Evolutionary conservation across 2,888 invertebrate species (phyloP).

Genomic region (Sesia bembeciformis): DNA sequence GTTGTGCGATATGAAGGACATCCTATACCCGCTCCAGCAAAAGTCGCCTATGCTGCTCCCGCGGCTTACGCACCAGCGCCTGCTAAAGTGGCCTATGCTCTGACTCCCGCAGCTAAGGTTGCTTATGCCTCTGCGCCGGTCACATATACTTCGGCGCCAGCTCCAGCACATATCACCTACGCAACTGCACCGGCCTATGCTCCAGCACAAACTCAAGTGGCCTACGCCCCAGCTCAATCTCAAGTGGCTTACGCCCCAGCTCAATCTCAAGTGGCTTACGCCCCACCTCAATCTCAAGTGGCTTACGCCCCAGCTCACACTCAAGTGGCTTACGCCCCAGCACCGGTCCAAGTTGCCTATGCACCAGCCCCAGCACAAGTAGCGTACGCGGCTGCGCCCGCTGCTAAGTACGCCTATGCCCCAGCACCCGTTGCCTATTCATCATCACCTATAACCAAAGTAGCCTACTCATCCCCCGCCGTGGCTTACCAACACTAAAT

Average conservation of each 20-base stretch:
- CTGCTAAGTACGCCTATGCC: slow-evolving; percentile 20
- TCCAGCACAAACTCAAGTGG: slow-evolving; percentile 14
- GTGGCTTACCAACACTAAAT: slow-evolving; percentile 58
- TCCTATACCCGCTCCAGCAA: slow-evolving; percentile 5
- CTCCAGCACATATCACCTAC: neutral
- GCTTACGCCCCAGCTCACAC: slow-evolving; percentile 20
- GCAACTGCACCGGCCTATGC: slow-evolving; percentile 18
- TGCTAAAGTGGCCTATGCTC: slow-evolving; percentile 2
- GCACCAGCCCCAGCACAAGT: slow-evolving; percentile 3
- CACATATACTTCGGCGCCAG: neutral
- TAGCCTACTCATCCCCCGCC: slow-evolving; percentile 47
- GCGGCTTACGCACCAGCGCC: slow-evolving; percentile 6
- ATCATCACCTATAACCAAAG: slow-evolving; percentile 26
- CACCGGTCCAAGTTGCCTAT: neutral
- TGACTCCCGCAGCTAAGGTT: neutral
- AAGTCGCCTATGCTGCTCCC: slow-evolving; percentile 1
- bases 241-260: slow-evolving; percentile 21
- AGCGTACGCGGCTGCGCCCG: slow-evolving; percentile 12
- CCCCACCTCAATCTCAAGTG: slow-evolving; percentile 2
- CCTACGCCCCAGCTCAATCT: slow-evolving; percentile 24
- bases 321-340: slow-evolving; percentile 7
- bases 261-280: slow-evolving; percentile 9
- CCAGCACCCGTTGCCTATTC: slow-evolving; percentile 6
- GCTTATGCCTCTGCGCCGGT: slow-evolving; percentile 2
- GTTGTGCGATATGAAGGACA: slow-evolving; percentile 15